Conservation (phyloP, 1,140 invertebrate genomes). For the Cardiocondyla obscurior region DNA sequence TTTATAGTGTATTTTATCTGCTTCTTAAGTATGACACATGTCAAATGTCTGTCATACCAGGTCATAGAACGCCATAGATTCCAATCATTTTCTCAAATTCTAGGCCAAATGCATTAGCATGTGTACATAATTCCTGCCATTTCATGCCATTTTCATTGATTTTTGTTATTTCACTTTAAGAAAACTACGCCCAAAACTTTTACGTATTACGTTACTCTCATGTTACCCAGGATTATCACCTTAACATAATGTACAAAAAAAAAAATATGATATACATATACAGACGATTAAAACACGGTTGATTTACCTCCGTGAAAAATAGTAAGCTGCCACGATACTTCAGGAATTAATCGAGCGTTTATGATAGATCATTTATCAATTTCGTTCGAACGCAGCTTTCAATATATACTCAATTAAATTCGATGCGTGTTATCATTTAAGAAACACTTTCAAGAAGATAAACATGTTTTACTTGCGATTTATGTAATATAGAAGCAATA, state of each 20-base stretch:
- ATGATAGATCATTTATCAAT: constrained; percentile 23
- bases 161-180: neutral
- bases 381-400: neutral
- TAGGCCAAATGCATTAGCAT: constrained; percentile 16
- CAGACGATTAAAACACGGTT: neutral
- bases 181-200: neutral
- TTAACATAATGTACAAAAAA: neutral
- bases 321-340: constrained; percentile 1
- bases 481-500: neutral
- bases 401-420: constrained; percentile 1
- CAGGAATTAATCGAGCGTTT: constrained; percentile 29
- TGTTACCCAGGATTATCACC: neutral
- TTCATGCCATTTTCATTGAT: neutral
- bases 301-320: constrained; percentile 20
- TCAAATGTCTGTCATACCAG: constrained; percentile 11
- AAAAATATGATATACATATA: neutral
- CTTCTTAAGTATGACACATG: neutral
- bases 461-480: neutral
- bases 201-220: neutral
- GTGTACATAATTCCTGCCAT: neutral
- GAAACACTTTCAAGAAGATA: neutral
- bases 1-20: no score
- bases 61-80: constrained; percentile 9
- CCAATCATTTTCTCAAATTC: constrained; percentile 16
- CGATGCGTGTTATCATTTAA: neutral